Evolutionary conservation across 2,797 vertebrate species (phyloP), one percentile per base, ranked within the genome.

Genomic region (Danio aesculapii): DNA sequence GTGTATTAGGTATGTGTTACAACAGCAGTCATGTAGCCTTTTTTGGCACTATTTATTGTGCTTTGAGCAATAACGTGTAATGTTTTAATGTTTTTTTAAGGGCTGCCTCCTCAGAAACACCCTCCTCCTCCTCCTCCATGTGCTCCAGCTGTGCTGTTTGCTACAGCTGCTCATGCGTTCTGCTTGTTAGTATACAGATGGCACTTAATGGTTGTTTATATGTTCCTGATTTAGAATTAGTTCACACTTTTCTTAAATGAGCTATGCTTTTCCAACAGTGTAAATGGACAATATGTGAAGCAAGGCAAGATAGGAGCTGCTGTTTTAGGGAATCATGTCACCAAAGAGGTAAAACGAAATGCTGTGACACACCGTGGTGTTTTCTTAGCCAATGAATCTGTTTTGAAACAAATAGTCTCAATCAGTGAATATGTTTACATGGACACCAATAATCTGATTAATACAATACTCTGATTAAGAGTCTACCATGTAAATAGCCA

Each of bases 271-370:
- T 53, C 30, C 47, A 43, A 41, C 63, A 96, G 96, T 87, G 89
- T 88, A 58, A 95, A 94, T 3, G 94, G 94, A 72, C 95, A 95
- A 4, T 96, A 96, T 58, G 41, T 92, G 84, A 96, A 94, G 83
- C 95, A 95, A 81, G 96, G 96, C 79, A 96, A 95, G 87, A 93
- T 95, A 17, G 96, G 96, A 85, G 94, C 92, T 8, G 96, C 96
- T 6, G 90, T 96, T 16, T 85, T 96, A 91, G 96, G 95, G 70
- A 95, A 90, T 84, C 95, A 95, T 0, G 9, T 83, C 12, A 85
- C 89, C 81, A 94, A 86, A 92, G 94, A 96, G 94, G 96, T 96
- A 86, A 95, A 93, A 30, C 30, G 86, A 17, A 43, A 58, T 41
- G 0, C 16, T 8, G 6, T 19, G 58, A 30, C 30, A 30, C 30